A percentile compares a stretch with the other conserved stretches of the same genome.
Conservation (phyloP, 1,140 invertebrate species). For the Araneus ventricosus region DNA sequence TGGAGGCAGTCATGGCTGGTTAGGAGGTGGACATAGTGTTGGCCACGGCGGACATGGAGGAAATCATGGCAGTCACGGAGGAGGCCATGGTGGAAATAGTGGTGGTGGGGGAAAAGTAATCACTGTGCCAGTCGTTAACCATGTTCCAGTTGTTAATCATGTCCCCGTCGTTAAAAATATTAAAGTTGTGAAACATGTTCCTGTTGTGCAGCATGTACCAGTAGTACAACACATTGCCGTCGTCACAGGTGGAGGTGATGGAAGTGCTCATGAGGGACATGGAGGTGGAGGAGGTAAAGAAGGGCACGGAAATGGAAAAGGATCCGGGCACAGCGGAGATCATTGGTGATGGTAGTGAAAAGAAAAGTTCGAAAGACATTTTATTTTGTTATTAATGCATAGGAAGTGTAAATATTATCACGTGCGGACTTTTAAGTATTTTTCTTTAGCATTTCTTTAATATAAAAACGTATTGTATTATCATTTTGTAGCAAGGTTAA, state of each 20-base stretch:
- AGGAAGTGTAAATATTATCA: no score
- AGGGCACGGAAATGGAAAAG: background rate
- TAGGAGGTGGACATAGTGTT: slow-evolving; percentile 42
- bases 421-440: no score
- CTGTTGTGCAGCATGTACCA: slow-evolving; percentile 22
- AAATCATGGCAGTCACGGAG: background rate
- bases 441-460: no score
- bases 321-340: no score
- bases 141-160: no score
- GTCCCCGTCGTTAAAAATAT: slow-evolving; percentile 52
- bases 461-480: no score
- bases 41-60: slow-evolving; percentile 33
- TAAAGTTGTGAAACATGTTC: background rate
- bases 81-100: background rate
- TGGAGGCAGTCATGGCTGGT: slow-evolving; percentile 50
- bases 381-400: no score
- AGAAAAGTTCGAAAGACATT: background rate
- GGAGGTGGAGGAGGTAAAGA: background rate
- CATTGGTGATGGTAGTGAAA: slow-evolving; percentile 13
- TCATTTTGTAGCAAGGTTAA: no score
- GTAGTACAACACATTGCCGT: slow-evolving; percentile 49
- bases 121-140: slow-evolving; percentile 39
- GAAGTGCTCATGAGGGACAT: background rate
- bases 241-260: background rate
- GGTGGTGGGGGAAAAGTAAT: slow-evolving; percentile 31